These are phyloP conservation scores for Euthynnus affinis DNA, from an alignment of 2,797 vertebrate species.

Conservation along the genomic window DNA sequence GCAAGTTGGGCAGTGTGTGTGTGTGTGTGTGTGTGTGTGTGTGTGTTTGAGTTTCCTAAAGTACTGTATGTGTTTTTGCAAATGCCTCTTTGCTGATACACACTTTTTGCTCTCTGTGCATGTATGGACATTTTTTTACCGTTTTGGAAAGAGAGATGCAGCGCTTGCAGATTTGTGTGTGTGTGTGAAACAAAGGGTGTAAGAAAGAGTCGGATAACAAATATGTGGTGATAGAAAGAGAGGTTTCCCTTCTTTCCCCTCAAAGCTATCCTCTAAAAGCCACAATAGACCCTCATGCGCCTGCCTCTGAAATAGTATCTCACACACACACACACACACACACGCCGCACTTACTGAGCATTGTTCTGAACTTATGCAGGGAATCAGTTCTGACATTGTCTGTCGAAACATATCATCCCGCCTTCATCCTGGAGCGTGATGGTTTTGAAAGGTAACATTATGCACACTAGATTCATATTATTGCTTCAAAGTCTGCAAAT, in stretches of 20 bases:
- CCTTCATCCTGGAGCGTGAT: conserved; percentile 26
- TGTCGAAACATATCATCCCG: conserved; percentile 20
- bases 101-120: conserved; percentile 55
- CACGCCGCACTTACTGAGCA: background rate
- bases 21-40: conserved; percentile 41
- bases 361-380: conserved; percentile 13
- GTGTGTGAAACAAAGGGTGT: conserved; percentile 14
- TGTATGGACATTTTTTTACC: conserved; percentile 58
- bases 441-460: conserved; percentile 26
- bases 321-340: background rate
- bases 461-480: conserved; percentile 4
- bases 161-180: conserved; percentile 66
- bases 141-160: conserved; percentile 60
- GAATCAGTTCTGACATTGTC: conserved; percentile 17
- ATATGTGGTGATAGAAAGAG: conserved; percentile 17
- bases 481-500: conserved; percentile 12
- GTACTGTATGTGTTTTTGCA: conserved; percentile 66
- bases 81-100: conserved; percentile 71
- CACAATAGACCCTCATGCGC: conserved; percentile 15
- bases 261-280: conserved; percentile 31
- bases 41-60: conserved; percentile 42
- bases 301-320: conserved; percentile 21
- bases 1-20: conserved; percentile 64
- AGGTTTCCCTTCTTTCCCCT: conserved; percentile 20
- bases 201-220: conserved; percentile 13